These are phyloP conservation scores for Zhuqinia jingwanae DNA, from an alignment of 2,888 invertebrate species.

Conservation along the genomic window DNA sequence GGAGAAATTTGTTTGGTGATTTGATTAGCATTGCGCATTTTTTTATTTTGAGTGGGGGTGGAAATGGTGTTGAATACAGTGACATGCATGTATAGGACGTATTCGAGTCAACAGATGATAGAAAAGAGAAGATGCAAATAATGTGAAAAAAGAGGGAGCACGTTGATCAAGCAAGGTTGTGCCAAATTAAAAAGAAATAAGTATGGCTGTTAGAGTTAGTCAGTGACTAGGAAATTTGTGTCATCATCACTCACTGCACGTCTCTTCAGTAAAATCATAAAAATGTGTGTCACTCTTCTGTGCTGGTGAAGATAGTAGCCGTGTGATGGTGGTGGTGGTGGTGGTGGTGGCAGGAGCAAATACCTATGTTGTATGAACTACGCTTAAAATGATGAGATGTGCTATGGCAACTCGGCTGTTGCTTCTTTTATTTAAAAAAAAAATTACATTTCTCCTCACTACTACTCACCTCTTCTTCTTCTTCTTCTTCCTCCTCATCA, in stretches of 20 bases:
- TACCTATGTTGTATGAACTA: background rate
- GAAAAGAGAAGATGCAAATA: background rate
- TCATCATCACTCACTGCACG: conserved; percentile 52
- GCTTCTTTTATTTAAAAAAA: too few relatives aligned
- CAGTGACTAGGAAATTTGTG: conserved; percentile 60
- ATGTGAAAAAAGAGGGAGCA: conserved; percentile 6
- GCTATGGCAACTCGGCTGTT: too few relatives aligned
- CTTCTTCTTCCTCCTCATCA: too few relatives aligned
- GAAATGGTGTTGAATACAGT: background rate
- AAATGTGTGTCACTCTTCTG: conserved; percentile 53
- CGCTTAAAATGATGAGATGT: background rate
- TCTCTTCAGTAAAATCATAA: conserved; percentile 37
- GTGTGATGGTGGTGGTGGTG: background rate
- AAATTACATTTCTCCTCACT: too few relatives aligned
- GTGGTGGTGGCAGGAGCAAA: background rate
- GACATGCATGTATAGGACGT: too few relatives aligned
- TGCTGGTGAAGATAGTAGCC: background rate
- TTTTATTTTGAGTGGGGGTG: background rate
- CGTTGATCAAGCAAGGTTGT: conserved; percentile 38
- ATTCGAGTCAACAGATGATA: background rate
- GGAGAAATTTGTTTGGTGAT: conserved; percentile 4
- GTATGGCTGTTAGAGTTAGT: conserved; percentile 15
- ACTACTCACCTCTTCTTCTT: conserved; percentile 1
- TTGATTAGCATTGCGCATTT: background rate
- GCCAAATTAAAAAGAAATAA: conserved; percentile 57